Evolutionary conservation across 2,888 invertebrate genomes (phyloP), one percentile per base, ranked within the genome.

Genomic region (Electrophaes corylata): DNA sequence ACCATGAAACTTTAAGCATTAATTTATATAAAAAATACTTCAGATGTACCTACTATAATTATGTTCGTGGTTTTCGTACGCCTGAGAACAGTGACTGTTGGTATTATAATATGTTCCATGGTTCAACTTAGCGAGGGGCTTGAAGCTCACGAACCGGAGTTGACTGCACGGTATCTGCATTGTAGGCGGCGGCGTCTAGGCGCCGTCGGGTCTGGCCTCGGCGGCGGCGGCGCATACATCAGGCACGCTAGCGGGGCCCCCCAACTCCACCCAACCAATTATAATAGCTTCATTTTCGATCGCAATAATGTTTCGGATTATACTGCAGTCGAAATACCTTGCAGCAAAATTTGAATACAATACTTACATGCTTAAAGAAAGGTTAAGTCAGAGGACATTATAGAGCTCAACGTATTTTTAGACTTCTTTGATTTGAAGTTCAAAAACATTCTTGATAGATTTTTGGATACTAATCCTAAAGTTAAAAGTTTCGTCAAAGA

Each of bases 181-280:
- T 84, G 85, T 81, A 79, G 79, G 81, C 81, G 88, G 81, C 81
- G 88, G 80, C 86, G 81, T 73, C 79, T 77, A 73, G 89, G 88
- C 89, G 90, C 88, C 90, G 90, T 75, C 89, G 85, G 84, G 90
- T 87, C 89, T 88, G 87, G 86, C 76, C 87, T 37, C 37, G 37
- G 84, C 80, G 86, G 84, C 84, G 90, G 88, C 88, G 90, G 86
- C 88, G 88, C 88, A 88, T 88, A 88, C 85, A 89, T 89, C 88
- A 90, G 80, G 79, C 90, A 90, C 88, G 91, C 91, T 82, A 90
- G 80, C 76, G 70, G 69, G 67, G 66, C 69, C 70, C 64, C n/a
- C 64, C 65, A 60, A 67, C 69, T 49, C 49, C 65, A 60, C 65
- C 60, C 59, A 66, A 61, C 78, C 83, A 85, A 87, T 86, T 86